Evolutionary conservation across 2,113 vertebrate species (phyloP), one percentile per base, ranked within the genome.

Genomic region (Phoenicopterus ruber): DNA sequence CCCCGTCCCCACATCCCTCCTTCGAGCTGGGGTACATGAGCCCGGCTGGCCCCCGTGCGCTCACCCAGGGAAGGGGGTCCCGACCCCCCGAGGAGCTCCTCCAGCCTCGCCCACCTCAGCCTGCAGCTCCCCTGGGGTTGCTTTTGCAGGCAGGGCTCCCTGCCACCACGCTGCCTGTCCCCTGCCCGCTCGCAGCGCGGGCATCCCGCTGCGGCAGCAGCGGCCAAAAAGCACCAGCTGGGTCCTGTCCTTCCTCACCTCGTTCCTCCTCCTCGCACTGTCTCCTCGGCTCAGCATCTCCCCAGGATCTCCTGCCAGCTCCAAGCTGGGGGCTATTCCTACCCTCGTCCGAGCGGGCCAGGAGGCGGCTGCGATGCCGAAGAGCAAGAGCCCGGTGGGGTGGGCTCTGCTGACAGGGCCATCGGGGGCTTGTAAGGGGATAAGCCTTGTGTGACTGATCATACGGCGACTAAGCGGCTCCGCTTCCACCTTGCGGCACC

Each of bases 121-220:
- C 22, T 13, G 34, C 55, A 26, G 59, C 32, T 47, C 38, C 26
- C 12, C 20, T 5, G 28, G 2, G 31, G 17, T 3, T 26, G 36
- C 19, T 59, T 42, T 24, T 13, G 55, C 80, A 62, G 80, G 42
- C 49, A 50, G 73, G 18, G 12, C 46, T 44, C 36, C 40, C 29
- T 54, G 61, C 21, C 76, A 9, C n/a, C 13, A 2, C 1, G 3
- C 24, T 80, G 61, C 61, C 50, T 7, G 9, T 55, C 38, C 49
- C 42, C 61, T 82, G 69, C 40, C n/a, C 2, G 15, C 52, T n/a
- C 8, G 0, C 44, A 13, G 44, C 16, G 2, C 1, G 1, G 12
- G 28, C 28, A 46, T 59, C 46, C 46, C 59, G 13, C 20, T 16
- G 5, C 31, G 34, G 55, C 44, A 5, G 54, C 70, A 40, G 34